These are phyloP conservation scores for Muricea muricata DNA, from an alignment of 92 coral and sea anemone genomes.

Conservation along the genomic window DNA sequence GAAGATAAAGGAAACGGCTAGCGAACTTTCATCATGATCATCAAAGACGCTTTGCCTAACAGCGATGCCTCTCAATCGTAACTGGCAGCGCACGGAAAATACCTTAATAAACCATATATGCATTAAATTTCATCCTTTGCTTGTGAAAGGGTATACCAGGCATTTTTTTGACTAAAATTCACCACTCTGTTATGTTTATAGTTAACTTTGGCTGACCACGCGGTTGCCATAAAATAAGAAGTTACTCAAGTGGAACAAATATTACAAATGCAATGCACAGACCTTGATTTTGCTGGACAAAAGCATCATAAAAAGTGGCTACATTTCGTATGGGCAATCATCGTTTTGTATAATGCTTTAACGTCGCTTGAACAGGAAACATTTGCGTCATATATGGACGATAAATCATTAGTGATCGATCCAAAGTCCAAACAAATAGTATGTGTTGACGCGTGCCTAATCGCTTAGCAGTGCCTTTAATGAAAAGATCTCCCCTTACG, in stretches of 20 bases:
- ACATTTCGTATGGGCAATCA: background rate
- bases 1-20: background rate
- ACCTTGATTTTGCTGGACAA: background rate
- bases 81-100: background rate
- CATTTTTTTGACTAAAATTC: too few species aligned
- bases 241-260: constrained; percentile 20
- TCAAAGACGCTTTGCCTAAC: constrained; percentile 31
- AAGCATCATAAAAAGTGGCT: background rate
- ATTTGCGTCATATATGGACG: background rate
- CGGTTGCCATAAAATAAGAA: background rate
- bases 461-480: background rate
- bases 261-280: constrained; percentile 2
- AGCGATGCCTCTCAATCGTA: constrained; percentile 8
- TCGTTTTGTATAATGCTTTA: background rate
- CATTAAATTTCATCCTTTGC: too few species aligned
- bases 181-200: background rate
- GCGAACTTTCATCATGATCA: background rate
- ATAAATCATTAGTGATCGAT: background rate
- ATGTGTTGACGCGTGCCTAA: constrained; percentile 38
- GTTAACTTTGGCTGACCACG: background rate
- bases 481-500: background rate
- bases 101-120: too few species aligned
- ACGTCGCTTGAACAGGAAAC: background rate
- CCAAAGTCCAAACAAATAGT: background rate
- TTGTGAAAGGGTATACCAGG: too few species aligned